These are phyloP conservation scores for Orchestia grillus DNA, from an alignment of 1,140 invertebrate genomes.

Conservation along the genomic window DNA sequence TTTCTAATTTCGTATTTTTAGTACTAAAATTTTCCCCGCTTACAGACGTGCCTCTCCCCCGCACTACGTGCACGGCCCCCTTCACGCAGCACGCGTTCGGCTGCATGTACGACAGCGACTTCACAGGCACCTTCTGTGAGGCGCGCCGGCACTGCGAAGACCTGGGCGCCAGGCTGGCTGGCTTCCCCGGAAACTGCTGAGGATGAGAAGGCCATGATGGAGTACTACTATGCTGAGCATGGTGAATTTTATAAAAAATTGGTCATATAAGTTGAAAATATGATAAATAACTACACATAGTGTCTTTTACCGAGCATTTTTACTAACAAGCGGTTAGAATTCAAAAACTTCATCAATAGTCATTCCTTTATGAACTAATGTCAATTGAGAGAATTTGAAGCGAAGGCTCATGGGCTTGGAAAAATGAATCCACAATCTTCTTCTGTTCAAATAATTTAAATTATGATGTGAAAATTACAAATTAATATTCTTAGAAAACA, in stretches of 20 bases:
- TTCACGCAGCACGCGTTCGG: conserved; percentile 13
- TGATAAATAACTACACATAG: too few species aligned
- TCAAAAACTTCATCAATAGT: too few species aligned
- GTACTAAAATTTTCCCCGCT: too few species aligned
- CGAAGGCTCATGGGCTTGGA: background rate
- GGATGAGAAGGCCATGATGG: background rate
- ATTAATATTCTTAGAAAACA: background rate
- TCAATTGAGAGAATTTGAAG: background rate
- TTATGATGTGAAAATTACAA: too few species aligned
- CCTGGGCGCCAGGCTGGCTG: background rate
- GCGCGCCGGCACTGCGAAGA: background rate
- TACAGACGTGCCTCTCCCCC: background rate
- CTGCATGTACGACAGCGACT: conserved; percentile 28
- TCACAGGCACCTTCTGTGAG: conserved; percentile 20
- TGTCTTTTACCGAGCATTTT: too few species aligned
- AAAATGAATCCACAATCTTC: background rate
- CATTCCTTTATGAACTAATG: background rate
- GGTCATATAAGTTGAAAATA: too few species aligned
- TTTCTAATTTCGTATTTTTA: too few species aligned
- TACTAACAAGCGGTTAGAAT: too few species aligned
- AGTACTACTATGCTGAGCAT: background rate
- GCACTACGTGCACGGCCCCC: background rate
- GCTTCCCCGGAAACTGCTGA: background rate
- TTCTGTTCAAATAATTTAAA: too few species aligned
- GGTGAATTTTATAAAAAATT: too few species aligned